phyloP scores from a whole-genome alignment of 2,888 invertebrate genomes.

The Miltochrista miniata region DNA sequence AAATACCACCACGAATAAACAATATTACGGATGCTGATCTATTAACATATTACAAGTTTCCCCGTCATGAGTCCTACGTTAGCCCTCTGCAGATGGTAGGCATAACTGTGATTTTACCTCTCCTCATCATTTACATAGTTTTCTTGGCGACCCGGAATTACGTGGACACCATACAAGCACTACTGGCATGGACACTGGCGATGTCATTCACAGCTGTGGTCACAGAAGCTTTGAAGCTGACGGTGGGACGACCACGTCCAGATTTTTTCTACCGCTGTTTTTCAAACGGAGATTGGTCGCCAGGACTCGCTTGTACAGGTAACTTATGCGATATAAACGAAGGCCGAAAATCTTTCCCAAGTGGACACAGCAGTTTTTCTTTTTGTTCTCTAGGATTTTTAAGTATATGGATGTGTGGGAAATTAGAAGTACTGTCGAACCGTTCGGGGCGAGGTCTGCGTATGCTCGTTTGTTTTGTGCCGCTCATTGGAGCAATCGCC shows the following conservation, averaged over 20 bases:
- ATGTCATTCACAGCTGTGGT: constrained; percentile 85
- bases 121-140: constrained; percentile 77
- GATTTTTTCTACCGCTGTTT: constrained; percentile 93
- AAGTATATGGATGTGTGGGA: constrained; percentile 87
- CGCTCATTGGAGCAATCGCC: constrained; percentile 83
- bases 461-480: constrained; percentile 82
- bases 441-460: constrained; percentile 85
- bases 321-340: constrained; percentile 84
- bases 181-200: constrained; percentile 84
- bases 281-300: constrained; percentile 85
- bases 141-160: constrained; percentile 36
- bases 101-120: constrained; percentile 85
- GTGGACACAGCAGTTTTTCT: constrained; percentile 92
- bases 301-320: constrained; percentile 86
- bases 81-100: constrained; percentile 85
- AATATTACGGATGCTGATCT: constrained; percentile 90
- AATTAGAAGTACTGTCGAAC: constrained; percentile 85
- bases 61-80: constrained; percentile 86
- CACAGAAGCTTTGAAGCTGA: constrained; percentile 85
- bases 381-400: constrained; percentile 90
- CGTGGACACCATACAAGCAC: constrained; percentile 46
- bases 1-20: constrained; percentile 85
- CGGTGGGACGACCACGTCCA: constrained; percentile 89
- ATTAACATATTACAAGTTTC: constrained; percentile 88
- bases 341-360: constrained; percentile 94